Percentiles rank a stretch among this genome's conserved stretches.
phyloP scores from a whole-genome alignment of 2,113 vertebrate genomes.

The Todiramphus chloris region DNA sequence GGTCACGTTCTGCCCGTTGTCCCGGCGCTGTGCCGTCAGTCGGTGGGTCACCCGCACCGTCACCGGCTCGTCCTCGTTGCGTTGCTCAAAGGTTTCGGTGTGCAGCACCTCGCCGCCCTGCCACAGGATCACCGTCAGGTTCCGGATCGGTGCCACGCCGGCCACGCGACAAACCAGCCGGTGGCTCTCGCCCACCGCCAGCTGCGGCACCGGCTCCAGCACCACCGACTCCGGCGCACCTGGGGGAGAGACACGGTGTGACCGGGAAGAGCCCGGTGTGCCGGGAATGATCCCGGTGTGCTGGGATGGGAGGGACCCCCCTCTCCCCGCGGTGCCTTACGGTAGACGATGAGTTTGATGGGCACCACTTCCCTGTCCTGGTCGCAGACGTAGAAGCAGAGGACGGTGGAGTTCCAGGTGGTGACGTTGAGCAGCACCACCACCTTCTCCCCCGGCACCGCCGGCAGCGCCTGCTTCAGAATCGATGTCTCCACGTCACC shows the following conservation, averaged over 20 bases:
- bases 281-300: neutral
- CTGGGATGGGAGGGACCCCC: neutral
- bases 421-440: neutral
- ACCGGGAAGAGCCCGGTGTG: too few species aligned
- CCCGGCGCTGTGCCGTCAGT: constrained; percentile 52
- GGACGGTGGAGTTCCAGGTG: fast-evolving
- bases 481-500: constrained; percentile 2
- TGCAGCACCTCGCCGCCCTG: constrained; percentile 8
- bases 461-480: fast-evolving
- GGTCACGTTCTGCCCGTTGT: constrained; percentile 74
- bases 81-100: constrained; percentile 26
- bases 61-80: constrained; percentile 56
- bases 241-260: constrained; percentile 1
- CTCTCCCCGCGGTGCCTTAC: neutral
- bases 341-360: neutral
- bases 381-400: neutral
- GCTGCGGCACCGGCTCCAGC: constrained; percentile 70
- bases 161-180: constrained; percentile 74
- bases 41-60: constrained; percentile 51
- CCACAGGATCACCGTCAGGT: constrained; percentile 75
- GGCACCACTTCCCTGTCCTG: fast-evolving
- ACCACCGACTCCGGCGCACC: constrained; percentile 68
- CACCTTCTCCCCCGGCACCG: fast-evolving
- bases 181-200: constrained; percentile 76
- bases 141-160: constrained; percentile 69